A percentile compares a stretch with the other conserved stretches of the same genome.
phyloP scores from a whole-genome alignment of 2,888 invertebrate species.

The Acleris emargana region DNA sequence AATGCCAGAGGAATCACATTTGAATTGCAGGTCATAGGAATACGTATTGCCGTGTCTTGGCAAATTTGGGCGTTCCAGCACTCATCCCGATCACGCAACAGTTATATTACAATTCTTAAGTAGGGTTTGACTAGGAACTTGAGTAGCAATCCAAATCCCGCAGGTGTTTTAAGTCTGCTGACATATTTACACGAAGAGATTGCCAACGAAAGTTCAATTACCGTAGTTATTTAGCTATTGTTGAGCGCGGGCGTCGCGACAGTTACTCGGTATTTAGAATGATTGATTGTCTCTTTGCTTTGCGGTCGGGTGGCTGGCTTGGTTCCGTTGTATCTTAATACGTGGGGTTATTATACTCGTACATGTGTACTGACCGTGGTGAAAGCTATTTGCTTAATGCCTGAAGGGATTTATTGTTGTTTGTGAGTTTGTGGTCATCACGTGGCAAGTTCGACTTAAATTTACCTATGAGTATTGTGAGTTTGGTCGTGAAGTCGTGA shows the following conservation, averaged over 20 bases:
- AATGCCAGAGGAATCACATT: too few species aligned
- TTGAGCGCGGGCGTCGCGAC: slow-evolving; percentile 44
- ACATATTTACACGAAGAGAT: slow-evolving; percentile 40
- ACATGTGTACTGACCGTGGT: slow-evolving; percentile 40
- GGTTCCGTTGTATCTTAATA: slow-evolving; percentile 40
- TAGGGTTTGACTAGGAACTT: background rate
- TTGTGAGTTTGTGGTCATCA: too few species aligned
- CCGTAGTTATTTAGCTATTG: slow-evolving; percentile 32
- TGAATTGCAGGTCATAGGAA: too few species aligned
- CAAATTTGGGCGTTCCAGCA: too few species aligned
- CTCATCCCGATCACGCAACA: too few species aligned
- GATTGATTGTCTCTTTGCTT: slow-evolving; percentile 47
- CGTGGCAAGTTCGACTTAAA: too few species aligned
- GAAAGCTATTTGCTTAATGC: slow-evolving; percentile 41
- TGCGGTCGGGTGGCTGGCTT: slow-evolving; percentile 37
- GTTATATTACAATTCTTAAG: too few species aligned
- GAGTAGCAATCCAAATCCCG: background rate
- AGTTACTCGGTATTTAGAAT: slow-evolving; percentile 48
- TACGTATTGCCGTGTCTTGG: too few species aligned
- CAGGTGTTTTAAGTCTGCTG: slow-evolving; percentile 4
- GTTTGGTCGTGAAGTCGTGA: too few species aligned
- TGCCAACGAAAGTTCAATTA: slow-evolving; percentile 35
- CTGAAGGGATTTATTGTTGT: too few species aligned
- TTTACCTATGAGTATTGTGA: too few species aligned
- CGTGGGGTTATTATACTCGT: background rate